A percentile compares a stretch with the other conserved stretches of the same genome.
Evolutionary conservation across 2,113 vertebrate genomes (phyloP).

Genomic region (Hemichromis elongatus): DNA sequence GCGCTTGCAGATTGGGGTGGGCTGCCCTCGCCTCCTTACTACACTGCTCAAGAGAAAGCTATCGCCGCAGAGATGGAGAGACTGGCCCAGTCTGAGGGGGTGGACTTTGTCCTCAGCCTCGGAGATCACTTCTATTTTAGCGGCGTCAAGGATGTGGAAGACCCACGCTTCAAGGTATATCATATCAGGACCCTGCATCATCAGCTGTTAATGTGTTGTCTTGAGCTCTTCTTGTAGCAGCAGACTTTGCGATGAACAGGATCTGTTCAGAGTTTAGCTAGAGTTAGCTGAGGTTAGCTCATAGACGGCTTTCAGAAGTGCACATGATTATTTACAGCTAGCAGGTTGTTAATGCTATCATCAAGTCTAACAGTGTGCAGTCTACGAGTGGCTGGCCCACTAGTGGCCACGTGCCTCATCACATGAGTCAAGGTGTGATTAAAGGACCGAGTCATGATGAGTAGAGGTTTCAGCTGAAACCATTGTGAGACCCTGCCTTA

Average conservation of each 20-base stretch:
- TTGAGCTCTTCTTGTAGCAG: neutral
- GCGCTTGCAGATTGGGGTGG: constrained; percentile 70
- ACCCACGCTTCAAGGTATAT: constrained; percentile 65
- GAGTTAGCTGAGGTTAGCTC: neutral
- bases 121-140: constrained; percentile 70
- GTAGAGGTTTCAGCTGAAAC: neutral
- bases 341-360: neutral
- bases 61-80: constrained; percentile 49
- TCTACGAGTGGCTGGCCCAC: neutral
- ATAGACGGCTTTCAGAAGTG: neutral
- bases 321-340: neutral
- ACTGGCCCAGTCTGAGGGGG: constrained; percentile 18
- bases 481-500: too few species aligned
- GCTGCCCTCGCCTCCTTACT: constrained; percentile 49
- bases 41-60: constrained; percentile 43
- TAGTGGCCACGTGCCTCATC: rapidly evolving
- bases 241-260: neutral
- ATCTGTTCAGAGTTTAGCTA: neutral
- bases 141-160: constrained; percentile 58
- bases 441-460: rapidly evolving
- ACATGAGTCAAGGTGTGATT: neutral
- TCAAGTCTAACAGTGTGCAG: neutral
- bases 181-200: neutral
- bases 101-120: constrained; percentile 69
- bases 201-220: neutral